phyloP scores from a whole-genome alignment of 2,113 vertebrate genomes.

The Megaleporinus macrocephalus region DNA sequence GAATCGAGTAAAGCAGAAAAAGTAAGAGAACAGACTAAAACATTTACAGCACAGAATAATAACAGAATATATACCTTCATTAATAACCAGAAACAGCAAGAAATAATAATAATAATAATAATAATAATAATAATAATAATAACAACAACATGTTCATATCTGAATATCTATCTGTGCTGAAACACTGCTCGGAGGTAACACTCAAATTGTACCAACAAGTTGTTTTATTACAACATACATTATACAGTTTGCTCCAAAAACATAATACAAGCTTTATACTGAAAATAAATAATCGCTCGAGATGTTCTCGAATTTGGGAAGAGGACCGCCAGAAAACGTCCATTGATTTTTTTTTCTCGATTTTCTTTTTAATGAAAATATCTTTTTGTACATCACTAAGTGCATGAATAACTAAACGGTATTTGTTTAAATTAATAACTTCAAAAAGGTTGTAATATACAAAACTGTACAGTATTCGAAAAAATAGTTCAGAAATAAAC shows the following conservation, averaged over 20 bases:
- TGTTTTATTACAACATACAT: constrained; percentile 85
- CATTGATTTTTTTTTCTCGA: constrained; percentile 63
- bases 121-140: not conserved
- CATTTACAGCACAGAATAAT: not conserved
- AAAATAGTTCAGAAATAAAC: constrained; percentile 87
- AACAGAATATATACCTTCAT: not conserved
- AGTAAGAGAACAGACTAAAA: not conserved
- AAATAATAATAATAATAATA: not conserved
- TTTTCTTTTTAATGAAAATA: constrained; percentile 91
- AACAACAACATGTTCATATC: not conserved
- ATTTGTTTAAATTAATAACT: constrained; percentile 98
- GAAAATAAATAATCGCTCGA: constrained; percentile 98
- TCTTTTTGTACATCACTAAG: constrained; percentile 94
- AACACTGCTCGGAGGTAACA: constrained; percentile 74
- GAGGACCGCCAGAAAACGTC: constrained; percentile 96
- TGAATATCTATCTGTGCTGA: not conserved
- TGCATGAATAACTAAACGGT: constrained; percentile 97
- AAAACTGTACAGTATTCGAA: constrained; percentile 98
- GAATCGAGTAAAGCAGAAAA: not conserved
- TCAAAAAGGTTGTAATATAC: constrained; percentile 94
- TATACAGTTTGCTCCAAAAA: constrained; percentile 85
- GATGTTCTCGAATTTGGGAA: constrained; percentile 94
- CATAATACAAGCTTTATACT: constrained; percentile 95
- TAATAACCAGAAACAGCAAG: not conserved
- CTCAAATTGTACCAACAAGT: constrained; percentile 82